Evolutionary conservation across 1,140 invertebrate species (phyloP), one percentile per base, ranked within the genome.

Genomic region (Drosophila dunni): DNA sequence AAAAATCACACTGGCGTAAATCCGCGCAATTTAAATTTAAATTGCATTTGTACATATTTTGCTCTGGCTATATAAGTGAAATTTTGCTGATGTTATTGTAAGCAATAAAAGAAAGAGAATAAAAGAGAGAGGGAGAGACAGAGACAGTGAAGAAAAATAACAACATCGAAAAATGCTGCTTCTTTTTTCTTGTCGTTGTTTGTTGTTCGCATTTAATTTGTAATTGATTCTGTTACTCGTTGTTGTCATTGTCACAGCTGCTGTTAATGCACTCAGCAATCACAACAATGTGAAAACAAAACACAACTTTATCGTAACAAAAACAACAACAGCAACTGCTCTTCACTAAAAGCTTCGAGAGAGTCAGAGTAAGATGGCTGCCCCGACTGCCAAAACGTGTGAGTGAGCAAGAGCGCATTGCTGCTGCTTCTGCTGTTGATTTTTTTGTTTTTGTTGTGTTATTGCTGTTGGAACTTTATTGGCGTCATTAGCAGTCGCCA

Each of bases 1-100:
- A 50, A 88, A 86, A 86, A 79, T 61, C 84, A 83, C 74, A 76
- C 73, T 79, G 83, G 76, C 82, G 82, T 79, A 88, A 81, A 86
- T 86, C 83, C 83, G 76, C 61, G 77, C 83, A 88, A 88, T 86
- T 86, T 89, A 83, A 88, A 79, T 86, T 88, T 79, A 88, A 86
- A 86, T 86, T 83, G 66, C 73, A 79, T 74, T 79, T 85, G 82
- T 70, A 34, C 70, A 61, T 50, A 29, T 78, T 62, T 56, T 17
- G 36, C 29, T 67, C 3, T 56, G n/a, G 53, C 53, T 58, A 33
- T 60, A 38, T 76, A 63, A 62, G 75, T 75, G 72, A 69, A 86
- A 86, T 79, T 88, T 77, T 57, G 40, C 60, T 58, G 40, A 1
- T n/a, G 40, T 13, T 42, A 6, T 42, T 42, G 61, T 17, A 64